Evolutionary conservation across 2,888 invertebrate genomes (phyloP).

Genomic region (Andrena minutula): DNA sequence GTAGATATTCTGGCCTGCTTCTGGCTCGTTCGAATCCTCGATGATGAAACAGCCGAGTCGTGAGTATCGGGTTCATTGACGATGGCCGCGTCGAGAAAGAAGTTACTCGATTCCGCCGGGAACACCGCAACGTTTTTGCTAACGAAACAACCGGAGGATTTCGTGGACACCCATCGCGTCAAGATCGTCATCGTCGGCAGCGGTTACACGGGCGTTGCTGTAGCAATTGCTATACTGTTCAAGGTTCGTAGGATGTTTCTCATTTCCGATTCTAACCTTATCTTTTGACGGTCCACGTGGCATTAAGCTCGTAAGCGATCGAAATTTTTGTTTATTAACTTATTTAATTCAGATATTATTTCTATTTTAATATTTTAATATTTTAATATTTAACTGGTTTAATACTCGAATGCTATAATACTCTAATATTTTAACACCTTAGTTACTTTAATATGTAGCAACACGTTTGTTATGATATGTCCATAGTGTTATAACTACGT

Average conservation of each 20-base stretch:
- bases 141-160: slow-evolving; percentile 73
- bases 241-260: slow-evolving; percentile 72
- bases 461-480: too few relatives aligned
- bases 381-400: too few relatives aligned
- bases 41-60: slow-evolving; percentile 24
- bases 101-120: slow-evolving; percentile 57
- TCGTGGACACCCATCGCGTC: slow-evolving; percentile 73
- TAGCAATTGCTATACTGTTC: slow-evolving; percentile 77
- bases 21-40: slow-evolving; percentile 21
- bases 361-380: too few relatives aligned
- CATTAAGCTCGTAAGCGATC: not conserved
- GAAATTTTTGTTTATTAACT: too few relatives aligned
- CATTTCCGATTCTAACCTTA: slow-evolving; percentile 45
- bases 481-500: too few relatives aligned
- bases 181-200: slow-evolving; percentile 80
- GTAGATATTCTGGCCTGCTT: not conserved
- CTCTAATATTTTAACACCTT: too few relatives aligned
- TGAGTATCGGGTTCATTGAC: slow-evolving; percentile 37
- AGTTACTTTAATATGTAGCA: too few relatives aligned
- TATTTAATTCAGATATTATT: too few relatives aligned
- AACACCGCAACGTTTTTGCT: slow-evolving; percentile 78
- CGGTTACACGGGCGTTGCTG: slow-evolving; percentile 78
- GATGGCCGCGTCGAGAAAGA: slow-evolving; percentile 68
- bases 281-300: not conserved
- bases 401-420: too few relatives aligned